A percentile compares a stretch with the other conserved stretches of the same genome.
phyloP scores from a whole-genome alignment of 1,140 invertebrate species.

The Prorops nasuta region DNA sequence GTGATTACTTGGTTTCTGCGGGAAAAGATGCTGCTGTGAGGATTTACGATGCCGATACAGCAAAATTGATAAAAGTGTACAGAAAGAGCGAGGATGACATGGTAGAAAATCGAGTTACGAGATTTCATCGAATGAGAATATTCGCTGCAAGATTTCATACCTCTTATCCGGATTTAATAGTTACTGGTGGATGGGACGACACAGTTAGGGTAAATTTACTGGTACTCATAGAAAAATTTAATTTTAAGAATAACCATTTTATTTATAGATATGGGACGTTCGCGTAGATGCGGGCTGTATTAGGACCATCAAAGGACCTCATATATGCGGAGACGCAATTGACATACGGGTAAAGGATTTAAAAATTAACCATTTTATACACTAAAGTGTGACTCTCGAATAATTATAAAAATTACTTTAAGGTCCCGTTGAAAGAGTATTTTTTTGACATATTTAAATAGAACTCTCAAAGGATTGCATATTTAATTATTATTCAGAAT shows the following conservation, averaged over 20 bases:
- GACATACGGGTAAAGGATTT: conserved; percentile 30
- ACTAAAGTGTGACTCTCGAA: too few species aligned
- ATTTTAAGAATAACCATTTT: background rate
- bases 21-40: conserved; percentile 41
- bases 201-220: conserved; percentile 32
- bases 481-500: background rate
- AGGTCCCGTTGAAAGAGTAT: too few species aligned
- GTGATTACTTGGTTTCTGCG: conserved; percentile 29
- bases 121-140: conserved; percentile 40
- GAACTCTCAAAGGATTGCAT: too few species aligned
- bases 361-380: too few species aligned
- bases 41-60: conserved; percentile 35
- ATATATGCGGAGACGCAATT: conserved; percentile 45
- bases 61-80: conserved; percentile 26
- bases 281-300: conserved; percentile 28
- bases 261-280: conserved; percentile 41
- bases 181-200: conserved; percentile 45
- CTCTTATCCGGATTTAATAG: conserved; percentile 29
- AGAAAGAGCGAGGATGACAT: conserved; percentile 19
- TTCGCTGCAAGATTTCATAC: conserved; percentile 39
- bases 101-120: conserved; percentile 22
- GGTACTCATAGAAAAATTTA: background rate
- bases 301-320: conserved; percentile 35
- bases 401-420: too few species aligned
- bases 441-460: too few species aligned